Percentiles rank a stretch among this genome's conserved stretches.
These are phyloP conservation scores for Xestia xanthographa DNA, from an alignment of 2,888 invertebrate genomes.

Conservation along the genomic window DNA sequence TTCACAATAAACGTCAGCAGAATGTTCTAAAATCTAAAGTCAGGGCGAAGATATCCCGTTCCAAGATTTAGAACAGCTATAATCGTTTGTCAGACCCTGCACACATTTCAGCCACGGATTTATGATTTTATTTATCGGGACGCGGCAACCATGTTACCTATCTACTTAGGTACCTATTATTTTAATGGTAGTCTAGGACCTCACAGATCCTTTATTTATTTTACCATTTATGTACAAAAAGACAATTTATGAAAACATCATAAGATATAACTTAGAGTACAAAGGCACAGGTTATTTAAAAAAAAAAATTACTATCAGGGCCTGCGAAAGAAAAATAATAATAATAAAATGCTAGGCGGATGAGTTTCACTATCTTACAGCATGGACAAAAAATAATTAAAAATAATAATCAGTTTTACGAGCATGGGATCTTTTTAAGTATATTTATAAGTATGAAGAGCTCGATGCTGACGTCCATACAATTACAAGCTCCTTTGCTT, in stretches of 20 bases:
- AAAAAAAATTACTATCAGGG: no score
- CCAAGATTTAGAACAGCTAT: conserved; percentile 55
- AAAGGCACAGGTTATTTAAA: no score
- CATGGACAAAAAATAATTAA: no score
- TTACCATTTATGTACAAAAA: background rate
- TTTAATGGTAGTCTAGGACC: conserved; percentile 1
- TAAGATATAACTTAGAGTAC: no score
- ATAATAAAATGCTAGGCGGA: no score
- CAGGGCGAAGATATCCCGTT: conserved; percentile 45
- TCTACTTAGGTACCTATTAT: background rate
- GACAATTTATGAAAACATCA: no score
- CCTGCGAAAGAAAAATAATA: background rate
- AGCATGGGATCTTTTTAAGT: no score
- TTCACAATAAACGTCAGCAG: conserved; percentile 28
- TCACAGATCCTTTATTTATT: background rate
- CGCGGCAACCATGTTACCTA: conserved; percentile 34
- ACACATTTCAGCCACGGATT: conserved; percentile 50
- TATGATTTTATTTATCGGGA: conserved; percentile 56
- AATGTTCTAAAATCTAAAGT: conserved; percentile 33
- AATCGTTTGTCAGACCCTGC: conserved; percentile 57
- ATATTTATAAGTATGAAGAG: no score
- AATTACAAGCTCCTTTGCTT: no score
- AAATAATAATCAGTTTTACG: no score
- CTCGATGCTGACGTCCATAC: no score
- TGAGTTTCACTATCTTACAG: no score